Evolutionary conservation across 2,888 invertebrate species (phyloP).

Genomic region (Tinea pellionella): DNA sequence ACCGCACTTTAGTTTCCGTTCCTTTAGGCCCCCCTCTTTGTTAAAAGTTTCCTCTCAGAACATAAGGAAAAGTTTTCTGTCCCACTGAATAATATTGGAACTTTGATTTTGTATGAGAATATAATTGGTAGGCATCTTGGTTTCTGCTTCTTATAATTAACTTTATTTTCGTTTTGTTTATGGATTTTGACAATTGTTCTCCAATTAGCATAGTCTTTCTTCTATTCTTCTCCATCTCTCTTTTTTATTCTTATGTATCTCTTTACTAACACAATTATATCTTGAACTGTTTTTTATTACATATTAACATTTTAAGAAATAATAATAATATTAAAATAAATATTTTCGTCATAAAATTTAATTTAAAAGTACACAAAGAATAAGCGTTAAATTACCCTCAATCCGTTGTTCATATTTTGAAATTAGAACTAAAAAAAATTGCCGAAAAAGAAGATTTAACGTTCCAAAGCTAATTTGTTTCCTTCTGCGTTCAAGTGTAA

Average conservation of each 20-base stretch:
- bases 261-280: too few relatives aligned
- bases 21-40: background rate
- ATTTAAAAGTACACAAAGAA: background rate
- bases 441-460: background rate
- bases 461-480: constrained; percentile 11
- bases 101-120: constrained; percentile 7
- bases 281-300: too few relatives aligned
- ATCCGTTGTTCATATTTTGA: constrained; percentile 13
- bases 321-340: too few relatives aligned
- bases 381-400: background rate
- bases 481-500: constrained; percentile 3
- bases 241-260: too few relatives aligned
- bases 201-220: too few relatives aligned
- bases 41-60: constrained; percentile 7
- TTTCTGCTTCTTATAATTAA: background rate
- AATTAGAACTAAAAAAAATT: background rate
- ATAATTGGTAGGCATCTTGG: background rate
- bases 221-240: too few relatives aligned
- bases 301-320: too few relatives aligned
- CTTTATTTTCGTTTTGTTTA: background rate
- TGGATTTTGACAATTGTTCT: too few relatives aligned
- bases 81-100: constrained; percentile 11
- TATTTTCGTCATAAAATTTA: background rate
- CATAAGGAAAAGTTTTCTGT: constrained; percentile 8
- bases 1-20: constrained; percentile 4